Conservation (phyloP, 2,888 invertebrate genomes). For the Apantesis nais region DNA sequence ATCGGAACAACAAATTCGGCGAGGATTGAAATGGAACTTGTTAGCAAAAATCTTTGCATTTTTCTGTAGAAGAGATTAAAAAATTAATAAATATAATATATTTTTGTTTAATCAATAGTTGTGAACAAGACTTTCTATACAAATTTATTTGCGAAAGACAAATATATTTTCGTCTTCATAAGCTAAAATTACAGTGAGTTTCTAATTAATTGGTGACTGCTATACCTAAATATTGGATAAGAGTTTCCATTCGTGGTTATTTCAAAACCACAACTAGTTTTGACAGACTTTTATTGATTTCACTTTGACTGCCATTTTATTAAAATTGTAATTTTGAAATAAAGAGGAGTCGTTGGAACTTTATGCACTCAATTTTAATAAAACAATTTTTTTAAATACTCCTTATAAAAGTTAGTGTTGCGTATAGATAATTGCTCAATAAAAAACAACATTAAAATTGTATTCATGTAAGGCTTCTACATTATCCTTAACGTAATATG, state of each 20-base stretch:
- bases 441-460: neutral
- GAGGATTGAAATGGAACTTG: neutral
- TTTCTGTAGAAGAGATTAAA: neutral
- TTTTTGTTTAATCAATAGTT: neutral
- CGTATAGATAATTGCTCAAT: neutral
- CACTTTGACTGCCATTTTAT: neutral
- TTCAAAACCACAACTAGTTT: no score
- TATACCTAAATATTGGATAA: no score
- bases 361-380: no score
- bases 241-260: no score
- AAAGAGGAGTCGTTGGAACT: neutral
- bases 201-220: no score
- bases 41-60: neutral
- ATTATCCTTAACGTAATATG: conserved; percentile 9
- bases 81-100: no score
- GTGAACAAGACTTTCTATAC: neutral
- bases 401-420: neutral
- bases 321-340: neutral
- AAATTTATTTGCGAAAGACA: neutral
- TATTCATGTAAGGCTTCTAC: conserved; percentile 28
- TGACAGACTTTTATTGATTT: neutral
- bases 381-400: no score
- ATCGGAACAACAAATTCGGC: neutral
- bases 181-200: no score
- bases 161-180: neutral